Percentiles rank a stretch among this genome's conserved stretches.
These are phyloP conservation scores for Selenia dentaria DNA, from an alignment of 2,888 invertebrate genomes.

Conservation along the genomic window DNA sequence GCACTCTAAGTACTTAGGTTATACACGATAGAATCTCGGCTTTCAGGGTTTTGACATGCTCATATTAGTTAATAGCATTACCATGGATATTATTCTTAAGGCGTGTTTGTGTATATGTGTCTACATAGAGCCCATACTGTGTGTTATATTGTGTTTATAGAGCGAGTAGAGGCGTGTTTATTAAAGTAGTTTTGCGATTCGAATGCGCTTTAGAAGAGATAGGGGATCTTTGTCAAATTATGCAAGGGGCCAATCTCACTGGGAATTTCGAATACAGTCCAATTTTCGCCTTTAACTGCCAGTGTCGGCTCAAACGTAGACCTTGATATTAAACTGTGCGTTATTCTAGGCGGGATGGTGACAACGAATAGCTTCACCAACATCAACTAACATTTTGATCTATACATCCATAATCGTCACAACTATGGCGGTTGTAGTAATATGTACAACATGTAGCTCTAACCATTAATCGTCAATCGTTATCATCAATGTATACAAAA, in stretches of 20 bases:
- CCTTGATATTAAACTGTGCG: not conserved
- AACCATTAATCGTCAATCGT: no score
- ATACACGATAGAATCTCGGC: no score
- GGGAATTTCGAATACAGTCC: constrained; percentile 8
- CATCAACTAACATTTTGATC: no score
- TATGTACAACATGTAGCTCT: no score
- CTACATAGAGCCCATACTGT: constrained; percentile 4
- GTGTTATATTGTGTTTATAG: constrained; percentile 4
- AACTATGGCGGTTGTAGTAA: no score
- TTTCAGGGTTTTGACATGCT: no score
- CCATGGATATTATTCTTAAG: no score
- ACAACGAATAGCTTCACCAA: no score
- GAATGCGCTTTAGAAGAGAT: constrained; percentile 24
- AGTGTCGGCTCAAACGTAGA: not conserved
- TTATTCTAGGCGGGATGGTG: not conserved
- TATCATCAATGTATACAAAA: no score
- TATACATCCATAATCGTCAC: no score
- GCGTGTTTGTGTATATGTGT: not conserved
- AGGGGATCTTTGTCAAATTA: constrained; percentile 22
- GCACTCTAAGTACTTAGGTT: no score
- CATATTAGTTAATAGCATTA: no score
- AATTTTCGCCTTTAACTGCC: constrained; percentile 9
- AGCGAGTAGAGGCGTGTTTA: constrained; percentile 22
- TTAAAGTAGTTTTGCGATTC: constrained; percentile 31
- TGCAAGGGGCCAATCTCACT: constrained; percentile 17